A percentile compares a stretch with the other conserved stretches of the same genome.
These are phyloP conservation scores for Notolabrus celidotus DNA, from an alignment of 2,797 vertebrate genomes.

Conservation along the genomic window DNA sequence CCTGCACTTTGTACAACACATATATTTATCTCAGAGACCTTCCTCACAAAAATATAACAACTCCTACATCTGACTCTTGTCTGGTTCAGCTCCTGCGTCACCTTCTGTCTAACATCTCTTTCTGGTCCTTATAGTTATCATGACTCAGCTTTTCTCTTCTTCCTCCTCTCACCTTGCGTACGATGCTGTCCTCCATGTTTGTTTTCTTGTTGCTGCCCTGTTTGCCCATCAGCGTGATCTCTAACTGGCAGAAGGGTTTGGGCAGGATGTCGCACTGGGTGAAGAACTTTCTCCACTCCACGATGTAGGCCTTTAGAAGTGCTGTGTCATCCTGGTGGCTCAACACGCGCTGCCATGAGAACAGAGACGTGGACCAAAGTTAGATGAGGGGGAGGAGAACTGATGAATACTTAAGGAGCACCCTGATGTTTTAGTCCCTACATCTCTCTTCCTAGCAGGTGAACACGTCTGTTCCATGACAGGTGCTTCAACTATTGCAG, in stretches of 20 bases:
- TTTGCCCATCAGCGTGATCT: slow-evolving; percentile 92
- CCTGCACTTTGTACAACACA: background rate
- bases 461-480: no score
- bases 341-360: slow-evolving; percentile 89
- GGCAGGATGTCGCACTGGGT: slow-evolving; percentile 98
- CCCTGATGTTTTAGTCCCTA: no score
- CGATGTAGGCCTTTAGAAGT: slow-evolving; percentile 96
- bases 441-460: no score
- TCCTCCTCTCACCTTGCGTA: slow-evolving; percentile 89
- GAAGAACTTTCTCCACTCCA: slow-evolving; percentile 99
- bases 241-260: slow-evolving; percentile 97
- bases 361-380: slow-evolving; percentile 11
- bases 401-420: background rate
- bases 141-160: background rate
- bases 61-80: no score
- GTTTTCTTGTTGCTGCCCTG: slow-evolving; percentile 98
- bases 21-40: background rate
- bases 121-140: background rate
- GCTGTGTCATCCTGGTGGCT: slow-evolving; percentile 99
- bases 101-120: no score
- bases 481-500: no score
- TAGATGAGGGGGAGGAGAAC: background rate
- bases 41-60: no score
- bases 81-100: no score
- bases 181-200: slow-evolving; percentile 97